These are phyloP conservation scores for Actinia tenebrosa DNA, from an alignment of 64 coral and sea anemone genomes.

Conservation along the genomic window DNA sequence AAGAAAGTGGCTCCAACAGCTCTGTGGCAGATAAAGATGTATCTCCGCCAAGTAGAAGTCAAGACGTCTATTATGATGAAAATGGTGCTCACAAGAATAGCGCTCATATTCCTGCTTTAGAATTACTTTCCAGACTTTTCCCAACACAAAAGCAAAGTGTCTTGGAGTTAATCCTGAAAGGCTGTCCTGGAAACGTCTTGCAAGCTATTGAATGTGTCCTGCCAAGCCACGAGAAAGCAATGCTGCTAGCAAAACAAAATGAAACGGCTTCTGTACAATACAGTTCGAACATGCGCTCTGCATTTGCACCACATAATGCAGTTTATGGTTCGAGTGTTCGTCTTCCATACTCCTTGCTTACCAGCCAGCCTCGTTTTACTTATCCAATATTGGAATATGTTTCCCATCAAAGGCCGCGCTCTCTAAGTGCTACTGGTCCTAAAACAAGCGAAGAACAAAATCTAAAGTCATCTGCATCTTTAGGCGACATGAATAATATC, in stretches of 20 bases:
- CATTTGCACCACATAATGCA: constrained; percentile 56
- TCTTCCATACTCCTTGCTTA: constrained; percentile 40
- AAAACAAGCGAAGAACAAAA: constrained; percentile 22
- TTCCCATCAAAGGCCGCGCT: constrained; percentile 47
- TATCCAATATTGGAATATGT: constrained; percentile 76
- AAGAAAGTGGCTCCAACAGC: neutral
- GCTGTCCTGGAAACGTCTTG: constrained; percentile 86
- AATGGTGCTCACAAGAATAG: neutral
- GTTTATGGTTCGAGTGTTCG: constrained; percentile 25
- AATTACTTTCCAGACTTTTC: constrained; percentile 83
- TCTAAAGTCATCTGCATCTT: neutral
- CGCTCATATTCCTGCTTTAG: constrained; percentile 60
- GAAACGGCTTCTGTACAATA: constrained; percentile 60
- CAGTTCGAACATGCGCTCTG: constrained; percentile 32
- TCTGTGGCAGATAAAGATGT: neutral
- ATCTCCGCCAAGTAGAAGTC: neutral
- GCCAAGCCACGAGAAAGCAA: constrained; percentile 91
- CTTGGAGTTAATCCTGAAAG: constrained; percentile 87
- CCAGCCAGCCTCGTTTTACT: constrained; percentile 37
- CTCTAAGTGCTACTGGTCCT: constrained; percentile 27
- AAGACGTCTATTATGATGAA: neutral
- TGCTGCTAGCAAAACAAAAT: constrained; percentile 48
- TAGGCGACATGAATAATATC: constrained; percentile 34
- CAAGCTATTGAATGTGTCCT: constrained; percentile 89
- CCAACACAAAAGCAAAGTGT: constrained; percentile 90